Evolutionary conservation across 1,140 invertebrate genomes (phyloP), one percentile per base, ranked within the genome.

Genomic region (Bombus confusus): DNA sequence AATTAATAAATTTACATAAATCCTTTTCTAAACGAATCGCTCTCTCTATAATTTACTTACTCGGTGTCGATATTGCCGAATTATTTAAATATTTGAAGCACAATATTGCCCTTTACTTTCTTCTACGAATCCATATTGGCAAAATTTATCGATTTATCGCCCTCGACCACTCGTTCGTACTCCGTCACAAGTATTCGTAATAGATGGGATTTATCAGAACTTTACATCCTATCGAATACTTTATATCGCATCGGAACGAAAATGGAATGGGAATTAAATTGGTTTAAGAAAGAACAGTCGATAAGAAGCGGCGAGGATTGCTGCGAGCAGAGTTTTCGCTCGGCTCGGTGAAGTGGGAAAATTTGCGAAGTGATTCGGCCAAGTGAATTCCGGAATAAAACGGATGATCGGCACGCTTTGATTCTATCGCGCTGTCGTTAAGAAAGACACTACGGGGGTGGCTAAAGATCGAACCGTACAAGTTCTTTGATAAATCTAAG

Each of bases 391-490:
- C 72, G 37, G 76, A 52, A 52, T 83, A 71, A 77, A 83, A 86
- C 43, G 64, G 64, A 72, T 47, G 71, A 82, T 82, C 22, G n/a
- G 41, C 47, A 64, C 47, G 62, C 66, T 88, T 83, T 82, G 69
- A 90, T 91, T 91, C 80, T 85, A 91, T 91, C 85, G 71, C 64
- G 77, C 68, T 59, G 71, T 89, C 87, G 85, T 91, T 89, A 87
- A 77, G 22, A 83, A 28, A 88, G 39, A 66, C 39, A 80, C 37
- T 34, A 73, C n/a, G 52, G 8, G 22, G 22, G 15, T 34, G 31
- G 64, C 43, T 64, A 41, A 41, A 85, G 86, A 86, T 76, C 69
- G 39, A 78, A 88, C 22, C 76, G 76, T 89, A 86, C 87, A 87
- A 91, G 71, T 87, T 79, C 68, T 80, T 80, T 87, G 84, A 91